phyloP scores from a whole-genome alignment of 2,888 invertebrate genomes.

The Serrognathus titanus region DNA sequence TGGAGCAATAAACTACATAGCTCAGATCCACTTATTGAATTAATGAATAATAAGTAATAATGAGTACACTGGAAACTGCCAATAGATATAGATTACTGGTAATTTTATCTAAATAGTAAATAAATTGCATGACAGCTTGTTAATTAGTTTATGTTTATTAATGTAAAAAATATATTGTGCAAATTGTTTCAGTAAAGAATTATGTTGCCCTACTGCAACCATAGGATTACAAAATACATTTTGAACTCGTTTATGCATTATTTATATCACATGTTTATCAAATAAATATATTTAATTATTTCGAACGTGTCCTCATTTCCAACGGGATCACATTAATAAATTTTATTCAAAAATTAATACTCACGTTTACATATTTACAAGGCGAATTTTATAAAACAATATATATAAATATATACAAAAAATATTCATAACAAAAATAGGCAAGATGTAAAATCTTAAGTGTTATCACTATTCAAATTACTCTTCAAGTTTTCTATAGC shows the following conservation, averaged over 20 bases:
- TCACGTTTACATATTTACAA: constrained; percentile 22
- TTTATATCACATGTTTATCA: constrained; percentile 2
- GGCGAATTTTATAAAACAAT: constrained; percentile 19
- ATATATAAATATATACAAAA: constrained; percentile 19
- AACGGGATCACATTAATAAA: constrained; percentile 3
- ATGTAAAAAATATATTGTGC: no score
- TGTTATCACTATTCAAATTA: constrained; percentile 8
- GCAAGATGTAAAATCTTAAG: constrained; percentile 7
- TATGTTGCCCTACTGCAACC: no score
- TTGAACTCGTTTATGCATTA: background rate
- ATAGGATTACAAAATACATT: no score
- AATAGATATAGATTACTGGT: constrained; percentile 20
- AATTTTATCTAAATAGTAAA: constrained; percentile 6
- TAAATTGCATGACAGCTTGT: constrained; percentile 2
- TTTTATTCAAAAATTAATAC: constrained; percentile 20
- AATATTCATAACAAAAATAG: constrained; percentile 15
- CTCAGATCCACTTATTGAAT: background rate
- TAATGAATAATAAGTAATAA: constrained; percentile 7
- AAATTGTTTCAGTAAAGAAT: no score
- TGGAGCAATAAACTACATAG: background rate
- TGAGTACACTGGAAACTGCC: constrained; percentile 21
- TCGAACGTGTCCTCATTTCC: no score
- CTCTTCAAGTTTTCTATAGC: background rate
- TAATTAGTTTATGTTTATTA: background rate
- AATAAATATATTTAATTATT: background rate